Evolutionary conservation across 2,888 invertebrate species (phyloP), one percentile per base, ranked within the genome.

Genomic region (Pristionchus arcanus): DNA sequence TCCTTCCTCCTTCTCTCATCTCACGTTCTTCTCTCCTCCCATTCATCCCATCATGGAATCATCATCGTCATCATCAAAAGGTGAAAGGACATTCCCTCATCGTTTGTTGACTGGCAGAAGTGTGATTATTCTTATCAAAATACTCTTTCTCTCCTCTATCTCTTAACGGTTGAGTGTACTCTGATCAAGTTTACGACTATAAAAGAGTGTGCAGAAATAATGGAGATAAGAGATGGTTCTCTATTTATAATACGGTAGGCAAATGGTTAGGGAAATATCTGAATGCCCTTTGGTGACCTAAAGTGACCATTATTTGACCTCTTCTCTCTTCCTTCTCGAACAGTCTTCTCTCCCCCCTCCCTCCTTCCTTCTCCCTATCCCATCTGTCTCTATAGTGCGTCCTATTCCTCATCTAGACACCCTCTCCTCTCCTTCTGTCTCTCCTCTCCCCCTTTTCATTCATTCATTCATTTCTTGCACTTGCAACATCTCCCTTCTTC

Each of bases 41-140:
- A 21, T 28, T 28, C 31, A 28, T 71, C 31, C 31, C 71, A 34
- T 34, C n/a, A 81, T 81, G 81, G 81, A 42, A 11, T 81, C 81
- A 15, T 81, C 81, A 81, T 81, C 81, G 13, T 81, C 81, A 81
- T 49, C 81, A 49, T 42, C 81, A 31, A 53, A 81, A 42, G 53
- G 49, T 53, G 53, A 37, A 37, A 34, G 42, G 53, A 25, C 81
- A 81, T 19, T 34, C 81, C 28, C n/a, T 37, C 53, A 42, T 81
- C 81, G 25, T 5, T 81, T 71, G 71, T 71, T 71, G 71, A 71
- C 21, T 16, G 25, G 15, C 21, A 71, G 2, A 31, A 71, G 31
- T 71, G 34, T n/a, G 5, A 16, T 71, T 25, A 63, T 21, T 71
- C 16, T 68, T 71, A 71, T 71, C 71, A 71, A 63, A 21, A 63